Evolutionary conservation across 2,113 vertebrate species (phyloP).

Genomic region (Aegypius monachus): DNA sequence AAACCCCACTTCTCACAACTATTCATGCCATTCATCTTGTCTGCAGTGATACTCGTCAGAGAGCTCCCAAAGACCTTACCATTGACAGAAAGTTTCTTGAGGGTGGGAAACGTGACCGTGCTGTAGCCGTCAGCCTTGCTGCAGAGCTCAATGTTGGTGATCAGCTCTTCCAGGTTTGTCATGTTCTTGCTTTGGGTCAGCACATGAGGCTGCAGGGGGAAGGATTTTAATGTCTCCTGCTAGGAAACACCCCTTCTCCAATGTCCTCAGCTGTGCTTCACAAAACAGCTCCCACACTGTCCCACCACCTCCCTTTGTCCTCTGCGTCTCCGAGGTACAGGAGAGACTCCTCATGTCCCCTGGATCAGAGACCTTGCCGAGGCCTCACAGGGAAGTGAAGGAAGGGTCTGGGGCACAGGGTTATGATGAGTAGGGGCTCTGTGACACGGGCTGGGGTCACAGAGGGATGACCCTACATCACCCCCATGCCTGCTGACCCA

Average conservation of each 20-base stretch:
- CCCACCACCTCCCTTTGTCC: neutral
- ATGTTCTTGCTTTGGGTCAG: neutral
- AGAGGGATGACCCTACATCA: neutral
- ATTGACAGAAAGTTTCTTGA: neutral
- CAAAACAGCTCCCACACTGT: neutral
- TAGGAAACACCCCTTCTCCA: neutral
- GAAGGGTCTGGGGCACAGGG: rapidly evolving
- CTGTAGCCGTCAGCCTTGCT: too few relatives aligned
- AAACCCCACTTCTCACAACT: neutral
- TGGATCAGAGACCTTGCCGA: neutral
- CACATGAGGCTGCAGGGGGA: neutral
- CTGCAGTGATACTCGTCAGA: neutral
- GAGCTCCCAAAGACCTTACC: neutral
- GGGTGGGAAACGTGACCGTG: neutral
- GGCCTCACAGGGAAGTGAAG: neutral
- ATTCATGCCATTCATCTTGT: neutral
- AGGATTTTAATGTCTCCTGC: neutral
- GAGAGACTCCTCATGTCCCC: neutral
- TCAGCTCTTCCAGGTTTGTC: neutral
- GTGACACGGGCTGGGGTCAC: neutral
- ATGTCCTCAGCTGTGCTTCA: neutral
- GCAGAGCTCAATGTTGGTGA: neutral
- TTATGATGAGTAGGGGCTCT: neutral
- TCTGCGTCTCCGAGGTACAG: neutral
- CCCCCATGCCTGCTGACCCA: rapidly evolving